These are phyloP conservation scores for Zaprionus lineosus DNA, from an alignment of 2,888 invertebrate genomes.

Conservation along the genomic window DNA sequence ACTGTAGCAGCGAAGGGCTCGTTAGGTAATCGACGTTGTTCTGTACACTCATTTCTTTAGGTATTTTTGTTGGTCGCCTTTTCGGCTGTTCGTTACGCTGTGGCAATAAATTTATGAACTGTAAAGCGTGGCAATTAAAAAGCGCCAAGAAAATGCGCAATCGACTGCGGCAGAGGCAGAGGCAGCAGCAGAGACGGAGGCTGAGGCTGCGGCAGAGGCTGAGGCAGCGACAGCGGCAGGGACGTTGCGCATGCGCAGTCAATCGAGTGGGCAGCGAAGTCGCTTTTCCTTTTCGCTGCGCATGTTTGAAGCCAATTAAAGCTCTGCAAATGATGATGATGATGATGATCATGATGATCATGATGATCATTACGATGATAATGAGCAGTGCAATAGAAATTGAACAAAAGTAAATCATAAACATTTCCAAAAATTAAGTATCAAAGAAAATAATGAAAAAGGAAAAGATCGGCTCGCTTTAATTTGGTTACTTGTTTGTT, in stretches of 20 bases:
- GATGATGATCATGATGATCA: constrained; percentile 16
- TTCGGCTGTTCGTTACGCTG: constrained; percentile 37
- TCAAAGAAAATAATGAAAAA: constrained; percentile 15
- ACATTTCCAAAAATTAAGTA: constrained; percentile 33
- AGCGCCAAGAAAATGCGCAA: constrained; percentile 38
- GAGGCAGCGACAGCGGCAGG: constrained; percentile 2
- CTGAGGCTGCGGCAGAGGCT: background rate
- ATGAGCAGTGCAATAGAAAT: constrained; percentile 44
- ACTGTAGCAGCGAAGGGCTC: background rate
- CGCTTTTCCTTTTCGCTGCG: constrained; percentile 52
- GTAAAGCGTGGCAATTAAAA: constrained; percentile 56
- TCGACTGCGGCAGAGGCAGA: background rate
- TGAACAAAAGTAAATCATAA: constrained; percentile 36
- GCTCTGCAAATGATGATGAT: constrained; percentile 2
- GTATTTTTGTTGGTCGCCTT: background rate
- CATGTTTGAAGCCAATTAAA: constrained; percentile 56
- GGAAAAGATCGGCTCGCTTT: constrained; percentile 16
- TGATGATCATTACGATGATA: too few relatives aligned
- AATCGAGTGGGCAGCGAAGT: constrained; percentile 33
- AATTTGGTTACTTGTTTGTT: constrained; percentile 1
- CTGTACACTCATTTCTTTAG: constrained; percentile 13
- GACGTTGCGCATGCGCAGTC: constrained; percentile 49
- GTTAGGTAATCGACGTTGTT: constrained; percentile 38
- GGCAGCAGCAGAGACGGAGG: background rate
- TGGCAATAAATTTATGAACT: constrained; percentile 56